Evolutionary conservation across 2,113 vertebrate species (phyloP), one percentile per base, ranked within the genome.

Genomic region (Pachyramphus minor): DNA sequence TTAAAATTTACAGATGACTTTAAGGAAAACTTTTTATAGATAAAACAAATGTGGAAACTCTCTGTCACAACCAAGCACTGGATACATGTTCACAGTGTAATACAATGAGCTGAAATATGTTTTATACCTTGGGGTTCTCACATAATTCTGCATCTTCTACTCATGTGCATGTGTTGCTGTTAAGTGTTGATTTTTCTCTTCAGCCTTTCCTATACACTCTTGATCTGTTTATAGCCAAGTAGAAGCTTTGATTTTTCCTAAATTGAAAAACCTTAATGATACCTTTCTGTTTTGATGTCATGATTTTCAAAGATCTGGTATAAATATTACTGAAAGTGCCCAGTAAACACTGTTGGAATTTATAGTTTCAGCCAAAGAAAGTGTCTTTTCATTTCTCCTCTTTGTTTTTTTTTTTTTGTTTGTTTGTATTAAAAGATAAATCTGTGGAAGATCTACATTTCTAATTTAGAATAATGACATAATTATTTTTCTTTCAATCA

Each of bases 401-500:
- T 69, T 42, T 49, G 5, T 0, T 6, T 47, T 44, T 81, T 50
- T 81, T 50, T 23, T 0, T 21, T 47, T 44, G 17, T 18, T 44
- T 44, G 17, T 58, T 67, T 58, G 25, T 50, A 28, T 85, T 89
- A 25, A 20, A 72, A 71, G 41, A 23, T 69, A 41, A 58, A 75
- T 81, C 19, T 69, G 5, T 63, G 22, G 44, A 78, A 90, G 27
- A 52, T 4, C 12, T n/a, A 47, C 42, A 5, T 87, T 41, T 27
- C 31, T 90, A 37, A 35, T 75, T 41, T 30, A 60, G 73, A 77
- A 53, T 47, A n/a, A 56, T 59, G 56, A 80, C 27, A 22, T 52
- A 0, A 16, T 60, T 77, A 13, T 94, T 94, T 97, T 87, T 53
- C 68, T 86, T 95, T 75, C 44, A 78, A 68, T 90, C 92, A 99